phyloP scores from a whole-genome alignment of 2,113 vertebrate genomes.

The Clarias macrocephalus region DNA sequence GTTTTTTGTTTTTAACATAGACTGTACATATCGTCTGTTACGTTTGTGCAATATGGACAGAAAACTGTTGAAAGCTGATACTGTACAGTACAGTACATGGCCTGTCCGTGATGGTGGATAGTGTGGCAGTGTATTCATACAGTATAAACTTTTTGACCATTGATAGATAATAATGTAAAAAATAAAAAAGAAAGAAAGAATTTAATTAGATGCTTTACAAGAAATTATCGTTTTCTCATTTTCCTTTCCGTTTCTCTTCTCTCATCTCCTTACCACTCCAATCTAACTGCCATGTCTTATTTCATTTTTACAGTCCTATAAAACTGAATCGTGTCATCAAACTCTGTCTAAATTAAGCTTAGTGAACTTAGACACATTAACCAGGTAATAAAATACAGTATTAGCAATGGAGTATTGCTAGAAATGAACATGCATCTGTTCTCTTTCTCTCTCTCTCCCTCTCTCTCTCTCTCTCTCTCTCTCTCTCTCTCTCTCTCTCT shows the following conservation, averaged over 20 bases:
- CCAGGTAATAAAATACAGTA: constrained; percentile 15
- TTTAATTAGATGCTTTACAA: background rate
- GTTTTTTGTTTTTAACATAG: background rate
- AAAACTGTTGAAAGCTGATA: background rate
- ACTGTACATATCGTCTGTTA: background rate
- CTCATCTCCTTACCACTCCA: background rate
- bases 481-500: background rate
- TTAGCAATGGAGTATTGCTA: background rate
- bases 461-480: background rate
- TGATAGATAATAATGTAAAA: background rate
- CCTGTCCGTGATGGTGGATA: background rate
- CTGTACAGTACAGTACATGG: background rate
- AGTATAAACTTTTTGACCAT: background rate
- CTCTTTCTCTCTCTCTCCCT: constrained; percentile 5
- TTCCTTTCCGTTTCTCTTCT: background rate
- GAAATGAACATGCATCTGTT: constrained; percentile 2
- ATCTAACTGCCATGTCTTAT: constrained; percentile 3
- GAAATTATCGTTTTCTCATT: background rate
- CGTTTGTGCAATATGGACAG: background rate
- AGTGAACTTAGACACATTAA: background rate
- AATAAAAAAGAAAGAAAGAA: background rate
- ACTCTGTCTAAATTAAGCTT: background rate
- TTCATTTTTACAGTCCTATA: constrained; percentile 19
- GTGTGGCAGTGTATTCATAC: background rate
- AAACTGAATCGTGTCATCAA: constrained; percentile 19